Percentiles rank a stretch among this genome's conserved stretches.
These are phyloP conservation scores for Saxidomus purpurata DNA, from an alignment of 1,140 invertebrate species.

Conservation along the genomic window DNA sequence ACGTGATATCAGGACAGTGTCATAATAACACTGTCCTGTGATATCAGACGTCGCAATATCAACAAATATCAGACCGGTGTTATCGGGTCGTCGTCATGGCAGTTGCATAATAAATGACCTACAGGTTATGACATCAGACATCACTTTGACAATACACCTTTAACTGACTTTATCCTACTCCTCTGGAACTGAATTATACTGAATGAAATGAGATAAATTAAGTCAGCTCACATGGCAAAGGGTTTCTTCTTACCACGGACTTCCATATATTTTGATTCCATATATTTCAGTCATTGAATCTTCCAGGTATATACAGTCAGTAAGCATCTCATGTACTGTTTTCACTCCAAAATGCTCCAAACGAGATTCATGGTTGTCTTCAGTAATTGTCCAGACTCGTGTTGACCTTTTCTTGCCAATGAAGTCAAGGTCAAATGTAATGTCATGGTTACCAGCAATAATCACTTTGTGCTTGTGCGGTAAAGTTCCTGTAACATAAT, in stretches of 20 bases:
- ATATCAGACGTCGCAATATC: too few relatives aligned
- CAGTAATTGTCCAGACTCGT: neutral
- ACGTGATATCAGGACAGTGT: too few relatives aligned
- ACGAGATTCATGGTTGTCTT: constrained; percentile 34
- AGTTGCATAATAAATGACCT: too few relatives aligned
- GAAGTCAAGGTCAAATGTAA: constrained; percentile 91
- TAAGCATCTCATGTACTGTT: constrained; percentile 87
- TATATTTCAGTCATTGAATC: constrained; percentile 90
- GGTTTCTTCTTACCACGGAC: constrained; percentile 94
- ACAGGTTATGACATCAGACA: too few relatives aligned
- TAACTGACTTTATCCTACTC: too few relatives aligned
- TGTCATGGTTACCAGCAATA: constrained; percentile 96
- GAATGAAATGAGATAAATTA: too few relatives aligned
- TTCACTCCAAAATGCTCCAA: constrained; percentile 66
- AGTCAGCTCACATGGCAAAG: too few relatives aligned
- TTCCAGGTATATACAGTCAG: constrained; percentile 93
- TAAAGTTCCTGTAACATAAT: constrained; percentile 87
- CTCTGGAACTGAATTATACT: too few relatives aligned
- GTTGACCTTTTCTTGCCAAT: constrained; percentile 56
- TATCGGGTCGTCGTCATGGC: too few relatives aligned
- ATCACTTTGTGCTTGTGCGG: constrained; percentile 95
- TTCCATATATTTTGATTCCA: constrained; percentile 94
- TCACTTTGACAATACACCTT: too few relatives aligned
- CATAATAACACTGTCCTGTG: too few relatives aligned
- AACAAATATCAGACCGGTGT: too few relatives aligned